Conservation (phyloP, 2,888 invertebrate genomes). For the Agonopterix alstromeriana region DNA sequence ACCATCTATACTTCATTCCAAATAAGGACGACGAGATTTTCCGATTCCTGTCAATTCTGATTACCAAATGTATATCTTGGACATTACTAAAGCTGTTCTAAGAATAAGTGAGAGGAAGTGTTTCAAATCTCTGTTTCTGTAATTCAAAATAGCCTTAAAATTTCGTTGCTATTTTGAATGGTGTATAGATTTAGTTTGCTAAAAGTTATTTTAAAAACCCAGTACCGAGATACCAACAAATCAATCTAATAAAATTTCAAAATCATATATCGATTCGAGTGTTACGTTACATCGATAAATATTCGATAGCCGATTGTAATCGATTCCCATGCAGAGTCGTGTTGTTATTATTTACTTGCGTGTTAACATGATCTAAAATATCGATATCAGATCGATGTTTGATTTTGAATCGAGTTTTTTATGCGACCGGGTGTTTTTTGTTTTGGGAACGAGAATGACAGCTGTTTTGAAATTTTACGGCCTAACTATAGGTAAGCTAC, state of each 20-base stretch:
- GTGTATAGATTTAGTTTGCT: neutral
- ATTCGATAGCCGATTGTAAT: conserved; percentile 28
- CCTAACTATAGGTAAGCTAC: too few relatives aligned
- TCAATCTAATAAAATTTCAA: too few relatives aligned
- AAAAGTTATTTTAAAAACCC: neutral
- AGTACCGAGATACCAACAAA: neutral
- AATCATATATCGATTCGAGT: conserved; percentile 25
- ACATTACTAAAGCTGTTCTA: too few relatives aligned
- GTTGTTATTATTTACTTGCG: conserved; percentile 16
- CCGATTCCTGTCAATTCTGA: too few relatives aligned
- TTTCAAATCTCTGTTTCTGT: too few relatives aligned
- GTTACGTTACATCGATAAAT: conserved; percentile 32
- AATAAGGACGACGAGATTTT: too few relatives aligned
- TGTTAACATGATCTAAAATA: conserved; percentile 22
- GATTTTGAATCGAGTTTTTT: conserved; percentile 3
- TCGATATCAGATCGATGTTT: conserved; percentile 9
- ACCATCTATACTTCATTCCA: too few relatives aligned
- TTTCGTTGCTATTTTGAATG: too few relatives aligned
- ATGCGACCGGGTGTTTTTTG: conserved; percentile 2
- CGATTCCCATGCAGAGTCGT: conserved; percentile 31
- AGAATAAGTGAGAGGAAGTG: too few relatives aligned
- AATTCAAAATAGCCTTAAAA: too few relatives aligned
- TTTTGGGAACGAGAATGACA: neutral
- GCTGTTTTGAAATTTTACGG: too few relatives aligned
- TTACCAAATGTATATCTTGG: too few relatives aligned